A percentile compares a stretch with the other conserved stretches of the same genome.
Conservation (phyloP, 2,113 vertebrate genomes). For the Elanus axillaris region DNA sequence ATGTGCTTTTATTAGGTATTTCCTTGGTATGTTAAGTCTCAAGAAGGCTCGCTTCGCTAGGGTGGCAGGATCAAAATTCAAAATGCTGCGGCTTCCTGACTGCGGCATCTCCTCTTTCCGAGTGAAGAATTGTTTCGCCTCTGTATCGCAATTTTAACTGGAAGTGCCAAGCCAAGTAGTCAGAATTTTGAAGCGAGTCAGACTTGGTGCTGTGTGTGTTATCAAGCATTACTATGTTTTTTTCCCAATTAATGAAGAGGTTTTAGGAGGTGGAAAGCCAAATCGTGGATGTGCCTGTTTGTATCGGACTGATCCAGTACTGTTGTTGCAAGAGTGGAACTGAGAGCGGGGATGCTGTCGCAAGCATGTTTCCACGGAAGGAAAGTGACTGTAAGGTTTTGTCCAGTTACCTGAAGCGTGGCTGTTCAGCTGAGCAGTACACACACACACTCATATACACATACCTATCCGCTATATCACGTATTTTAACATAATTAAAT, state of each 20-base stretch:
- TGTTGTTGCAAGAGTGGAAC: neutral
- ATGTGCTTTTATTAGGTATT: neutral
- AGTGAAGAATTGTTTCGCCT: neutral
- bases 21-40: neutral
- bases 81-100: neutral
- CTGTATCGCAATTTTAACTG: neutral
- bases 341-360: neutral
- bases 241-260: neutral
- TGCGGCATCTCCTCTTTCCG: neutral
- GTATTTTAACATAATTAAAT: neutral
- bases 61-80: neutral
- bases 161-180: neutral
- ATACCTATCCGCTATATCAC: neutral
- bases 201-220: neutral
- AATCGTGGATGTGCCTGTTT: neutral
- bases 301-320: neutral
- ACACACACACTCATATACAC: rapidly evolving
- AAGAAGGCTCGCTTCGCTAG: neutral
- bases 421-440: neutral
- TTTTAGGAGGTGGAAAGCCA: neutral
- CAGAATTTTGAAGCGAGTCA: neutral
- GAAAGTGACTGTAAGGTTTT: neutral
- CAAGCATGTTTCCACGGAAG: neutral
- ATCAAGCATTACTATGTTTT: neutral
- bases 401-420: neutral